Base-by-base conservation (phyloP, 2,888 invertebrate genomes). In the Stenotaenia linearis region DNA sequence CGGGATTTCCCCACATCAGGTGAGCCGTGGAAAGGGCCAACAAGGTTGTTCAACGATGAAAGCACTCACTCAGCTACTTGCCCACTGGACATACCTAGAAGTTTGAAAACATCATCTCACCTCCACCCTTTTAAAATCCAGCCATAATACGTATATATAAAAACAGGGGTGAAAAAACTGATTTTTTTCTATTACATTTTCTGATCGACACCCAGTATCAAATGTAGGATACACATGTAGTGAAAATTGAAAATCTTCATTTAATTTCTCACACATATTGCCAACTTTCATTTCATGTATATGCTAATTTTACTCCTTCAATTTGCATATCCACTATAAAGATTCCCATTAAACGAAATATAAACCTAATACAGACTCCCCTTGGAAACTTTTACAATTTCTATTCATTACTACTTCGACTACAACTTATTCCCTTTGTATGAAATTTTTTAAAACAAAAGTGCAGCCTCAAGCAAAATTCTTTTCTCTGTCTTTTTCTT, bases 21-120 rank as follows among this genome's bases (percentile, higher is more conserved):
- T 69, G 69, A 69, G 69, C 25, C 69, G 69, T 69, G 69, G 25
- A 69, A 69, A 28, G 69, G 69, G 69, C 69, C 69, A 69, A 69
- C 69, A 69, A 69, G 69, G 69, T 69, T 69, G 69, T 69, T 69
- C 69, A 69, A 69, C 69, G 69, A 69, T 69, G 69, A 69, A 69
- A 69, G 69, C 69, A 69, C 69, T 69, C 69, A 69, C 69, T 69
- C 69, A 69, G 69, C 69, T 69, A 23, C 69, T 25, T 69, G 69
- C 69, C 69, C 69, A 69, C 61, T 69, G 69, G 69, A 69, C 69
- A 69, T 28, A 69, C n/a, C 69, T 28, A 69, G 25, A 69, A 69
- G 6, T 69, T 15, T 28, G 69, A 69, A 25, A 69, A 25, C 25
- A 6, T 25, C 28, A n/a, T 25, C 28, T 9, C 69, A 25, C 25